phyloP scores from a whole-genome alignment of 2,113 vertebrate species.

The Serinus canaria region DNA sequence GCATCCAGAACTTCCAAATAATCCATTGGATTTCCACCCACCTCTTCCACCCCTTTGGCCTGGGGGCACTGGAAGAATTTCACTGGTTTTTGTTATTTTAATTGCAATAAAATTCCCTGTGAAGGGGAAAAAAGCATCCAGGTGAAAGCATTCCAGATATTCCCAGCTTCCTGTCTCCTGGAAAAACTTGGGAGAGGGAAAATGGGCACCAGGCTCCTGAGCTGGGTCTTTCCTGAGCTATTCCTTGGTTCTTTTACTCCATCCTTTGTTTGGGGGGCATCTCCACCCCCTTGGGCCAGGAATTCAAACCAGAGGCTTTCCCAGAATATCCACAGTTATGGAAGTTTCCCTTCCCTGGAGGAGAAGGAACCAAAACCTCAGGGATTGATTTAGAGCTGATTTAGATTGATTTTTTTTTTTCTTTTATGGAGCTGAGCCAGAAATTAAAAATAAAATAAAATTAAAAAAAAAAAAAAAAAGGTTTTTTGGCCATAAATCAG shows the following conservation, averaged over 20 bases:
- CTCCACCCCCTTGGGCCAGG: not conserved
- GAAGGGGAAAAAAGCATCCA: not conserved
- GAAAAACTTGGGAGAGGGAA: not conserved
- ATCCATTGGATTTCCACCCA: not conserved
- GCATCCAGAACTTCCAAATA: not conserved
- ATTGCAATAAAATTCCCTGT: not conserved
- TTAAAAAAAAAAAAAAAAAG: not conserved
- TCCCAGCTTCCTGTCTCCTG: not conserved
- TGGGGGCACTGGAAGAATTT: not conserved
- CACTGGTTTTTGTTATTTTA: not conserved
- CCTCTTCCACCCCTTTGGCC: not conserved
- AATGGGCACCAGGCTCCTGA: not conserved
- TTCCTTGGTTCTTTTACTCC: not conserved
- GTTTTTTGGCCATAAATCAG: not conserved
- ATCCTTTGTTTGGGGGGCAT: not conserved
- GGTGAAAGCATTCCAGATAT: not conserved
- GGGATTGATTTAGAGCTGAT: not conserved
- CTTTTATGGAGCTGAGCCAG: not conserved
- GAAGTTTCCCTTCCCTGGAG: conserved; percentile 3
- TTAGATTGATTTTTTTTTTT: too few relatives aligned
- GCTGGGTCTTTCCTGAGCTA: not conserved
- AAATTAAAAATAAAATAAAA: not conserved
- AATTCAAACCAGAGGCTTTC: conserved; percentile 6
- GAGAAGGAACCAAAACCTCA: not conserved
- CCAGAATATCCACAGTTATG: not conserved